phyloP scores from a whole-genome alignment of 2,888 invertebrate species.

The Ichneumon xanthorius region DNA sequence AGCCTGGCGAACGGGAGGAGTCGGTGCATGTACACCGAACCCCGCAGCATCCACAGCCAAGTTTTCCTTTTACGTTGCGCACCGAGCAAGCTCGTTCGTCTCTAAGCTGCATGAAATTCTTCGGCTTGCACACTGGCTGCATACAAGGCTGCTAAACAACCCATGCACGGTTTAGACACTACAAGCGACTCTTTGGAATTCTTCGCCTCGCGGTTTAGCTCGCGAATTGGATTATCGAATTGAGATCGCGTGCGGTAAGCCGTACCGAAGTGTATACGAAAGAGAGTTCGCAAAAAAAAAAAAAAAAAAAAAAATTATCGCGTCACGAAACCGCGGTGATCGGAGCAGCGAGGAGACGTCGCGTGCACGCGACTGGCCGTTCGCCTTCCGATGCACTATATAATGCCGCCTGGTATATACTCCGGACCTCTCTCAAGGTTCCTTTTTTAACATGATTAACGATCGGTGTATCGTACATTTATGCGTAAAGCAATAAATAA shows the following conservation, averaged over 20 bases:
- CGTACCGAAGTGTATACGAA: constrained; percentile 17
- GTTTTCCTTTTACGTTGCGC: constrained; percentile 27
- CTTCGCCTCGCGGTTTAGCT: constrained; percentile 7
- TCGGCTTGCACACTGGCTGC: neutral
- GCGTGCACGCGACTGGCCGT: constrained; percentile 37
- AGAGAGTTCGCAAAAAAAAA: neutral
- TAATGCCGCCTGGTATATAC: neutral
- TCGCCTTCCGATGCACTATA: neutral
- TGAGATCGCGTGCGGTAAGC: constrained; percentile 32
- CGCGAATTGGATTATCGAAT: constrained; percentile 48
- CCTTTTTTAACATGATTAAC: constrained; percentile 65
- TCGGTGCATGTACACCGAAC: constrained; percentile 27
- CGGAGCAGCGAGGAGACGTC: neutral
- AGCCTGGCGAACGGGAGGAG: constrained; percentile 39
- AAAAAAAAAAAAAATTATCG: constrained; percentile 13
- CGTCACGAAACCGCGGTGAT: constrained; percentile 25
- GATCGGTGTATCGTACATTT: constrained; percentile 55
- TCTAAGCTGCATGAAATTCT: constrained; percentile 19
- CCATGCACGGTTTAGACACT: neutral
- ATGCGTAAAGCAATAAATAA: constrained; percentile 44
- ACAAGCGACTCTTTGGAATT: constrained; percentile 13
- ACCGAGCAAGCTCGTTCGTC: neutral
- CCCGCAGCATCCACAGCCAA: constrained; percentile 33
- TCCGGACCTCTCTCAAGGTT: constrained; percentile 19
- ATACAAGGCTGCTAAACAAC: neutral